Percentiles rank a stretch among this genome's conserved stretches.
These are phyloP conservation scores for Pseudochaenichthys georgianus DNA, from an alignment of 2,797 vertebrate species.

Conservation along the genomic window DNA sequence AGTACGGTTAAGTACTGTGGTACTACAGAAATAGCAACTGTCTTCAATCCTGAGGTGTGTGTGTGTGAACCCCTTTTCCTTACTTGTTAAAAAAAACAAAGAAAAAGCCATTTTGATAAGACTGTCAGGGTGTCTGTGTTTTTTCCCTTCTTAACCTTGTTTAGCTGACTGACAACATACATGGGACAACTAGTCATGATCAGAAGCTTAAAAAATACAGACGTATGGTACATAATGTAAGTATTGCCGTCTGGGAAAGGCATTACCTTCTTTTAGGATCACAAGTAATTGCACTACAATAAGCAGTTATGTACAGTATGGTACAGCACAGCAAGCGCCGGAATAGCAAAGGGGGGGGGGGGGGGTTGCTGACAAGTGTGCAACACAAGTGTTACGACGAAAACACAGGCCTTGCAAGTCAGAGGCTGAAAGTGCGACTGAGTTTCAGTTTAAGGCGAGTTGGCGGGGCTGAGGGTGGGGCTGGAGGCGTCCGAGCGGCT, in stretches of 20 bases:
- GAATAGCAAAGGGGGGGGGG: conserved; percentile 71
- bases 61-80: conserved; percentile 76
- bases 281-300: conserved; percentile 88
- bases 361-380: conserved; percentile 78
- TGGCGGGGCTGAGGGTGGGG: conserved; percentile 93
- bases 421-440: conserved; percentile 86
- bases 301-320: conserved; percentile 89
- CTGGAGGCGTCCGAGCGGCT: conserved; percentile 97
- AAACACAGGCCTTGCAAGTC: conserved; percentile 73
- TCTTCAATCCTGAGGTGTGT: conserved; percentile 90
- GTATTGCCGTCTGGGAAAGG: conserved; percentile 85
- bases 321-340: conserved; percentile 88
- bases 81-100: conserved; percentile 64
- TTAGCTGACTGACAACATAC: conserved; percentile 75
- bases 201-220: conserved; percentile 84
- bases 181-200: conserved; percentile 79
- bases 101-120: conserved; percentile 66
- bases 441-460: conserved; percentile 91
- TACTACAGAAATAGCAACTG: conserved; percentile 83
- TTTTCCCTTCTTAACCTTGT: conserved; percentile 75
- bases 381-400: conserved; percentile 81
- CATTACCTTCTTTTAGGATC: conserved; percentile 84
- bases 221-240: conserved; percentile 85
- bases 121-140: conserved; percentile 78
- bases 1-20: conserved; percentile 83